Evolutionary conservation across 2,797 vertebrate species (phyloP).

Genomic region (Helicolenus hilgendorfi): DNA sequence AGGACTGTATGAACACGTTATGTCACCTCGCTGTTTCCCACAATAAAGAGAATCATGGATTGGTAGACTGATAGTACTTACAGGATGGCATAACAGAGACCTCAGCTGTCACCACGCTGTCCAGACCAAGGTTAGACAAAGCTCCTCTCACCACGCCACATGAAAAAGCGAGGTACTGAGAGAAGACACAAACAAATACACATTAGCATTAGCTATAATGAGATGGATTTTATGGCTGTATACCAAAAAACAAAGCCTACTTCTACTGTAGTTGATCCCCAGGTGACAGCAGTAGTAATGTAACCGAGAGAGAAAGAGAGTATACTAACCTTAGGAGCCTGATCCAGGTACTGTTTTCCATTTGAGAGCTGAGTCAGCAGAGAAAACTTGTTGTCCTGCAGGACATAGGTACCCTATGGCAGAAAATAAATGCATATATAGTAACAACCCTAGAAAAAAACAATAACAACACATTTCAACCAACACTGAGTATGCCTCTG

Average conservation of each 20-base stretch:
- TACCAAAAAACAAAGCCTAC: background rate
- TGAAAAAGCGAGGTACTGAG: slow-evolving; percentile 93
- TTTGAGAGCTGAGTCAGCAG: slow-evolving; percentile 90
- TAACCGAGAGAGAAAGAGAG: background rate
- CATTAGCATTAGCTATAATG: background rate
- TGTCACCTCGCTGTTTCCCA: background rate
- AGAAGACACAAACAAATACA: slow-evolving; percentile 5
- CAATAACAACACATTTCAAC: background rate
- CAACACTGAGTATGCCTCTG: background rate
- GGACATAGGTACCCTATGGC: slow-evolving; percentile 92
- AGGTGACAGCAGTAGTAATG: background rate
- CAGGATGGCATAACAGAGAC: slow-evolving; percentile 92
- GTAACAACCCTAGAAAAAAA: background rate
- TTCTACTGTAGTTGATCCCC: background rate
- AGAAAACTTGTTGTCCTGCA: slow-evolving; percentile 93
- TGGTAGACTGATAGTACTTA: slow-evolving; percentile 81
- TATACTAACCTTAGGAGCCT: slow-evolving; percentile 92
- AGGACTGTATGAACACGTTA: too few species aligned
- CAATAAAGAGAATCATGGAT: background rate
- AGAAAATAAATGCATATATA: slow-evolving; percentile 6
- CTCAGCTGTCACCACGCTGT: slow-evolving; percentile 92
- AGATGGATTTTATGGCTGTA: background rate
- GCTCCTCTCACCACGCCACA: slow-evolving; percentile 93
- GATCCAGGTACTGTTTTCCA: slow-evolving; percentile 93
- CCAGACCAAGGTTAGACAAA: slow-evolving; percentile 91